Conservation (phyloP, 2,113 vertebrate species). For the Asarcornis scutulata region DNA sequence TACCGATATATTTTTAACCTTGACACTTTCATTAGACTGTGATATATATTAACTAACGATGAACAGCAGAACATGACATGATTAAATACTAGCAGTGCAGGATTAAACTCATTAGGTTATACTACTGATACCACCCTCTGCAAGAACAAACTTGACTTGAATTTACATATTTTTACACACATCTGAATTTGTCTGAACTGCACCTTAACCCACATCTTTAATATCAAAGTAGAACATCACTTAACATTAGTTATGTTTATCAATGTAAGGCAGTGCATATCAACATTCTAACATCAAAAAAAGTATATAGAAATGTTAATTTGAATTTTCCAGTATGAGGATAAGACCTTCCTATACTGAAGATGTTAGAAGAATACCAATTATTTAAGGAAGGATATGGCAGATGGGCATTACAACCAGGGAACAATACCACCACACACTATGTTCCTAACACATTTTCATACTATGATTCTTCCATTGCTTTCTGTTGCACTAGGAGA, state of each 20-base stretch:
- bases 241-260: not conserved
- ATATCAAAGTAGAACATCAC: not conserved
- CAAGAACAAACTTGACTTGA: conserved; percentile 10
- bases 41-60: conserved; percentile 49
- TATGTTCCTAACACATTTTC: not conserved
- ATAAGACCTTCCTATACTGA: not conserved
- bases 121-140: not conserved
- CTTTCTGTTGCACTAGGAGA: not conserved
- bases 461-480: not conserved
- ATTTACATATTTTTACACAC: not conserved
- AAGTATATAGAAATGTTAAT: not conserved
- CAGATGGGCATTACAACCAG: not conserved
- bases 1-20: conserved; percentile 52
- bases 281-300: not conserved
- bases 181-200: not conserved
- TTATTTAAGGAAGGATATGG: not conserved
- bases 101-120: conserved; percentile 54
- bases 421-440: not conserved
- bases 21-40: conserved; percentile 67
- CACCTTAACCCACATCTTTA: not conserved
- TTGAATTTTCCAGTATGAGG: not conserved
- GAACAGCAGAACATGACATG: conserved; percentile 53
- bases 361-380: not conserved
- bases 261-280: not conserved
- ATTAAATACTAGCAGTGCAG: conserved; percentile 46